These are phyloP conservation scores for Caretta caretta DNA, from an alignment of 2,113 vertebrate species.

Conservation along the genomic window DNA sequence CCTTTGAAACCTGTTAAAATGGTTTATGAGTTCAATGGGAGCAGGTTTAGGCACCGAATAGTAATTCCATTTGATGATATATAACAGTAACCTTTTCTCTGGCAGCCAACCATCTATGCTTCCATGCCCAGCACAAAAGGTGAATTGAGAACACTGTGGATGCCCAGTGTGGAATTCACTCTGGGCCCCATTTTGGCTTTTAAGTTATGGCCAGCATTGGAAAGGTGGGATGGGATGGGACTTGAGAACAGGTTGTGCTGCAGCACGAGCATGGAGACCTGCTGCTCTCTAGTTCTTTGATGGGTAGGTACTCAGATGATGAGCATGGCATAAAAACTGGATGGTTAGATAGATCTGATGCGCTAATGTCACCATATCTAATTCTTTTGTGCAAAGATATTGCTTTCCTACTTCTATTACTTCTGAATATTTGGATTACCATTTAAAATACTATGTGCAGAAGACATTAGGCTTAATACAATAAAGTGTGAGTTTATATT, in stretches of 20 bases:
- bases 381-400: neutral
- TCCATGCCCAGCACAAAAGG: accelerated
- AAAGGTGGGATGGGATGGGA: accelerated
- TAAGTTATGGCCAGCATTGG: neutral
- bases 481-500: conserved; percentile 48
- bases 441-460: conserved; percentile 33
- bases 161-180: accelerated
- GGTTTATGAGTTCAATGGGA: accelerated
- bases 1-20: neutral
- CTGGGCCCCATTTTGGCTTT: neutral
- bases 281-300: neutral
- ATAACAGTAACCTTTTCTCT: accelerated
- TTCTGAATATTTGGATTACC: conserved; percentile 3
- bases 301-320: neutral
- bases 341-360: neutral
- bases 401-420: conserved; percentile 1
- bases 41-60: neutral
- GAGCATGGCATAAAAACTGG: accelerated
- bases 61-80: neutral
- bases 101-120: neutral
- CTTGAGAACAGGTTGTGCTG: neutral
- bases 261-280: neutral
- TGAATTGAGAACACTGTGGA: neutral
- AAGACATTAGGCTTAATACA: conserved; percentile 39
- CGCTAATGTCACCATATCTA: accelerated